A percentile compares a stretch with the other conserved stretches of the same genome.
These are phyloP conservation scores for Congeria kusceri DNA, from an alignment of 2,888 invertebrate genomes.

Conservation along the genomic window DNA sequence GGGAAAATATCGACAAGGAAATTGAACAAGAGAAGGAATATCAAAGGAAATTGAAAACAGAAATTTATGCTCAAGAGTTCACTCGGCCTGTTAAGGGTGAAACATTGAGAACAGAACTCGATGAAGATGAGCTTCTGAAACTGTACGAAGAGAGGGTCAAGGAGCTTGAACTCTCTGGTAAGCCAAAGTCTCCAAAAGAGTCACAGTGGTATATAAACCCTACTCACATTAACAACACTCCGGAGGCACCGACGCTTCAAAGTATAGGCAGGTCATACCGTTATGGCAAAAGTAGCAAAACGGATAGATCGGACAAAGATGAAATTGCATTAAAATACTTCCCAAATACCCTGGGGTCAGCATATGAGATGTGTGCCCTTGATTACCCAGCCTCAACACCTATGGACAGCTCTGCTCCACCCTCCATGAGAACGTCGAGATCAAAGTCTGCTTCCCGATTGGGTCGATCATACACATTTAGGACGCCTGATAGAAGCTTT, in stretches of 20 bases:
- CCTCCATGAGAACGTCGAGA: conserved; percentile 49
- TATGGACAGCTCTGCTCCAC: conserved; percentile 40
- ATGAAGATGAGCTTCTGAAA: conserved; percentile 51
- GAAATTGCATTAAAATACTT: conserved; percentile 49
- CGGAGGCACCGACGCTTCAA: conserved; percentile 55
- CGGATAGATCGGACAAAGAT: conserved; percentile 52
- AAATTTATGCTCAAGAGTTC: conserved; percentile 23
- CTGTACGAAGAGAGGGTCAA: conserved; percentile 51
- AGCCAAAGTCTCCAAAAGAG: conserved; percentile 54
- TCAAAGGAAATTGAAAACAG: not conserved
- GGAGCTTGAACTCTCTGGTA: conserved; percentile 49
- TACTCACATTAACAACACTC: conserved; percentile 46
- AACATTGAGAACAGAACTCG: conserved; percentile 41
- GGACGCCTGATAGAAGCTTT: conserved; percentile 48
- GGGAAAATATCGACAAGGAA: conserved; percentile 30
- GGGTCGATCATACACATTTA: conserved; percentile 40
- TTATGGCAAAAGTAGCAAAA: conserved; percentile 27
- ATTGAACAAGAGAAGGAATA: conserved; percentile 9
- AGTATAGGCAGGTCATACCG: conserved; percentile 52
- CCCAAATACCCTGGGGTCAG: conserved; percentile 63
- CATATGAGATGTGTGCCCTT: conserved; percentile 59
- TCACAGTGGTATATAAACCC: conserved; percentile 64
- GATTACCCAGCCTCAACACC: conserved; percentile 49
- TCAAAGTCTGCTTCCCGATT: conserved; percentile 51
- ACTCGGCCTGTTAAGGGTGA: conserved; percentile 31